Percentiles rank a stretch among this genome's conserved stretches.
Conservation (phyloP, 2,797 vertebrate species). For the Sebastes oblongus region DNA sequence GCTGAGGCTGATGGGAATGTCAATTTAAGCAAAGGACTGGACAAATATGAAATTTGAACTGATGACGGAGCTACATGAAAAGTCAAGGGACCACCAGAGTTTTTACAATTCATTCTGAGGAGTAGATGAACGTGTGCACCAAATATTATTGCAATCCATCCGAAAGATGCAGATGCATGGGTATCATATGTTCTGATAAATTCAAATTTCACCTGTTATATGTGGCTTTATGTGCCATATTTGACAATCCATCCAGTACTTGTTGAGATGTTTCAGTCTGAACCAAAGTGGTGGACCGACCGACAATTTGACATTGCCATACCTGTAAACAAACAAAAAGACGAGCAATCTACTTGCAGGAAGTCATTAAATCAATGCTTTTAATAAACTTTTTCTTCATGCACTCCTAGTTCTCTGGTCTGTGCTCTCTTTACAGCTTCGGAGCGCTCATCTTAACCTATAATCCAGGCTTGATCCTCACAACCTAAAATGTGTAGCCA, state of each 20-base stretch:
- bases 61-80: not conserved
- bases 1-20: too few species aligned
- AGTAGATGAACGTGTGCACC: not conserved
- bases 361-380: slow-evolving; percentile 35
- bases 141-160: not conserved
- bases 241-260: not conserved
- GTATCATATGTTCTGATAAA: not conserved
- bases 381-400: slow-evolving; percentile 50
- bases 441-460: slow-evolving; percentile 29
- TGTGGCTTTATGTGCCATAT: not conserved
- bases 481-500: slow-evolving; percentile 33
- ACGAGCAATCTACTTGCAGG: not conserved
- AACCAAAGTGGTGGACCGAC: not conserved
- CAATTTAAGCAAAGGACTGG: too few species aligned
- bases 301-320: not conserved
- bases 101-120: not conserved
- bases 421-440: slow-evolving; percentile 11
- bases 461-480: slow-evolving; percentile 45
- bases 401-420: slow-evolving; percentile 18
- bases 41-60: not conserved
- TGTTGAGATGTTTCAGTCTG: not conserved
- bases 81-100: not conserved
- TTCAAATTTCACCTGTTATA: not conserved
- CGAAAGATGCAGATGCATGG: not conserved
- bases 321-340: not conserved